Conservation (phyloP, 2,797 vertebrate species). For the Astyanax mexicanus region DNA sequence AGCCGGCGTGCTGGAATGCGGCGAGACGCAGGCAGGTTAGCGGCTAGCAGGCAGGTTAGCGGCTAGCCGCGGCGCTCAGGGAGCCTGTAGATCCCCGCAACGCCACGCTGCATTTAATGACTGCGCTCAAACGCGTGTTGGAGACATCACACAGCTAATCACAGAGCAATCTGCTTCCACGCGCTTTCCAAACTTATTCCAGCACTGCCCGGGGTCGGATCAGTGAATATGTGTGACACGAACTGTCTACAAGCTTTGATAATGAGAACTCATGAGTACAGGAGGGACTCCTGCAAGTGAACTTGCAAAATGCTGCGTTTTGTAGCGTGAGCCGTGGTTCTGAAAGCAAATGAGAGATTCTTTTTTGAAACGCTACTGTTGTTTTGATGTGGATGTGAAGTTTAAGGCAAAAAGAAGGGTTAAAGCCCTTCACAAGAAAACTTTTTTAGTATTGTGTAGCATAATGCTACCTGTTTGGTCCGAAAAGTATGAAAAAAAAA, state of each 20-base stretch:
- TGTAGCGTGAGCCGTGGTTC: neutral
- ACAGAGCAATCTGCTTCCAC: conserved; percentile 31
- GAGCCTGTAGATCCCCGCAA: conserved; percentile 25
- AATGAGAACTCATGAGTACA: neutral
- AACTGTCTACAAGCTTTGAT: conserved; percentile 25
- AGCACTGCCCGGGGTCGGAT: conserved; percentile 37
- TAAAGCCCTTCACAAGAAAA: no score
- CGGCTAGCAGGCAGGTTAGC: conserved; percentile 32
- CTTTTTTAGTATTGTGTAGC: no score
- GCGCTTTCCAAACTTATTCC: conserved; percentile 20
- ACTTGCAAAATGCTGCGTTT: neutral
- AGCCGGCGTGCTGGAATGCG: conserved; percentile 57
- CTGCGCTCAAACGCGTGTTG: conserved; percentile 22
- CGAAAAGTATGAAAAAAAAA: no score
- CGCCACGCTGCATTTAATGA: conserved; percentile 43
- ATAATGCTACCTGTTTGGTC: no score
- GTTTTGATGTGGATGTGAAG: conserved; percentile 1
- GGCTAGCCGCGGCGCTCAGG: conserved; percentile 13
- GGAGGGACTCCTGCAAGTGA: conserved; percentile 19
- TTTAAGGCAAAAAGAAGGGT: no score
- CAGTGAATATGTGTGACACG: conserved; percentile 28
- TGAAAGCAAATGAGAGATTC: conserved; percentile 1
- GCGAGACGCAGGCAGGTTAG: conserved; percentile 33
- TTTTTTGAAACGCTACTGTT: neutral
- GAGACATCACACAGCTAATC: conserved; percentile 19